phyloP scores from a whole-genome alignment of 2,888 invertebrate genomes.

The Acronicta alni region DNA sequence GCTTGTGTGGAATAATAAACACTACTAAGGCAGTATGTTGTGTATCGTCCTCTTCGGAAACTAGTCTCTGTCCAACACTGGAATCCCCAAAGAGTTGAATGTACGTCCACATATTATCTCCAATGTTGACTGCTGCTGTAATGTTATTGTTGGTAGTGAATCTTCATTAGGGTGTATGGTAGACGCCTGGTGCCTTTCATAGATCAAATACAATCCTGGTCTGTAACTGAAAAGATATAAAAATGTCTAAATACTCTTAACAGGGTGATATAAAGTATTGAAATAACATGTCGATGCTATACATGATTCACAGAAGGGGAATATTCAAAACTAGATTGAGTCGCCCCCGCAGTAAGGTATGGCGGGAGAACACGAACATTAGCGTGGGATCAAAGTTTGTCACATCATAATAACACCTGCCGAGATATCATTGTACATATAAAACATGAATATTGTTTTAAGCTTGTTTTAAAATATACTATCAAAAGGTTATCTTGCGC shows the following conservation, averaged over 20 bases:
- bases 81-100: too few relatives aligned
- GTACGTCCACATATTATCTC: too few relatives aligned
- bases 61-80: too few relatives aligned
- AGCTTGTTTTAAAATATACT: conserved; percentile 40
- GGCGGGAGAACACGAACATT: conserved; percentile 64
- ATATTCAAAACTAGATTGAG: conserved; percentile 62
- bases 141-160: too few relatives aligned
- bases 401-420: conserved; percentile 67
- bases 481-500: conserved; percentile 70
- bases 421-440: conserved; percentile 36
- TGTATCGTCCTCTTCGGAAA: conserved; percentile 1
- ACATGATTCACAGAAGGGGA: conserved; percentile 56
- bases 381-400: conserved; percentile 71
- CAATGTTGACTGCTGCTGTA: too few relatives aligned
- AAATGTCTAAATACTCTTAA: conserved; percentile 5
- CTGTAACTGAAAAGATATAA: too few relatives aligned
- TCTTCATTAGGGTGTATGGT: too few relatives aligned
- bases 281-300: too few relatives aligned
- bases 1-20: conserved; percentile 27
- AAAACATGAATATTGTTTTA: conserved; percentile 21
- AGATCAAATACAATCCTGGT: too few relatives aligned
- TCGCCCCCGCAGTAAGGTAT: conserved; percentile 66
- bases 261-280: too few relatives aligned
- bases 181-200: too few relatives aligned
- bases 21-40: conserved; percentile 8